Base-by-base conservation (phyloP, 1,140 invertebrate genomes). In the Choristoneura fumiferana region DNA sequence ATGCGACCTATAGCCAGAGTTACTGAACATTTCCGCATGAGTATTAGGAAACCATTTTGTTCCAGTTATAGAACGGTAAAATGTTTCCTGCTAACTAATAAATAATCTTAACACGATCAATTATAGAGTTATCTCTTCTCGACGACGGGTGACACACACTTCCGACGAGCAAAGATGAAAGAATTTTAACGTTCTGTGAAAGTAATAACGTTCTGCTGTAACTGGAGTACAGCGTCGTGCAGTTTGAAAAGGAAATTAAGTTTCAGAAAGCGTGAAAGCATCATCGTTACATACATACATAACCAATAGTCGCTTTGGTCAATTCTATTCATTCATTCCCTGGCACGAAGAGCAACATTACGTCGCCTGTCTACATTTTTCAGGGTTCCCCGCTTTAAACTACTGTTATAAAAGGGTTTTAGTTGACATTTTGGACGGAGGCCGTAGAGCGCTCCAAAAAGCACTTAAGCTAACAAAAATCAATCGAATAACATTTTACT, bases 381-480 rank as follows among this genome's bases (percentile, higher is more conserved):
- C 2, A 3, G 22, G 6, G 22, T 29, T 29, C 6, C 22, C 6
- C 22, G 2, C 22, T 29, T 29, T 29, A 29, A 29, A 2, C 6
- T 29, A 37, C 35, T 37, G 35, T 37, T 34, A 34, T 34, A n/a
- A 29, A 29, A 29, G 22, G 22, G 2, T 29, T 6, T 29, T 6
- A 6, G 22, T 29, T 29, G 22, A 29, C 22, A 29, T 29, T 29
- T 29, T n/a, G 43, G 17, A 17, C 5, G n/a, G 43, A 29, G 9
- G 8, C 1, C 6, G 43, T 18, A 49, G 29, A 22, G n/a, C 18
- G 43, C 4, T 8, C n/a, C 38, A 18, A 55, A 55, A 59, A 55
- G 60, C 65, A 68, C 66, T 71, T 75, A 67, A 60, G 55, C 65
- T 17, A 49, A 70, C 74, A 74, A 69, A 81, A 79, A 81, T 85